Conservation (phyloP, 2,797 vertebrate species). For the Eospalax fontanierii region DNA sequence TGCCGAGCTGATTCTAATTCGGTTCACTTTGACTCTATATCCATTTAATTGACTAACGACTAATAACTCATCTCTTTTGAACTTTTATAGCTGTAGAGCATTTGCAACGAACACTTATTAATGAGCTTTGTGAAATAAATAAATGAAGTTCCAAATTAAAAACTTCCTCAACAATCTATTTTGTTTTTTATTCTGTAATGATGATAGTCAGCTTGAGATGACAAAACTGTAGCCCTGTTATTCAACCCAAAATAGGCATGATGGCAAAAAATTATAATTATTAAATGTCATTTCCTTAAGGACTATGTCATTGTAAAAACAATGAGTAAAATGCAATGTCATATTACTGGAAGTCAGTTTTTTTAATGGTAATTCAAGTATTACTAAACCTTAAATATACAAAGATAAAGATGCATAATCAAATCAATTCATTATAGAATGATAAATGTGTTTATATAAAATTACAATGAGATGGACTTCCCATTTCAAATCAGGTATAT, state of each 20-base stretch:
- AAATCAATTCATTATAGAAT: not conserved
- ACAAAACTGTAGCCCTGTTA: rapidly evolving
- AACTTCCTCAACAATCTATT: not conserved
- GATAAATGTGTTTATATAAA: not conserved
- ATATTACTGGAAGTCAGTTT: not conserved
- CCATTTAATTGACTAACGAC: not conserved
- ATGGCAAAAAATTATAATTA: not conserved
- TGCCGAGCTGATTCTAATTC: not conserved
- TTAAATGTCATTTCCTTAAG: not conserved
- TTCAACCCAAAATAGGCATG: not conserved
- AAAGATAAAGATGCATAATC: not conserved
- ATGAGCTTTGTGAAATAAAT: not conserved
- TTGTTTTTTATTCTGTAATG: not conserved
- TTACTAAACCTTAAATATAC: not conserved
- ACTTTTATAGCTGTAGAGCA: not conserved
- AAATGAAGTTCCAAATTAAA: not conserved
- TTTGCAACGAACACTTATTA: not conserved
- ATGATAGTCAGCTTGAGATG: not conserved
- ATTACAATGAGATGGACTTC: not conserved
- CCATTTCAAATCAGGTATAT: not conserved
- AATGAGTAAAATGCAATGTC: not conserved
- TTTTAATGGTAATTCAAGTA: not conserved
- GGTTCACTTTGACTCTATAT: not conserved
- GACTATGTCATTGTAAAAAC: not conserved
- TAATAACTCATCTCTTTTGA: not conserved